Conservation (phyloP, 1,140 invertebrate species). For the Micrasema longulum region DNA sequence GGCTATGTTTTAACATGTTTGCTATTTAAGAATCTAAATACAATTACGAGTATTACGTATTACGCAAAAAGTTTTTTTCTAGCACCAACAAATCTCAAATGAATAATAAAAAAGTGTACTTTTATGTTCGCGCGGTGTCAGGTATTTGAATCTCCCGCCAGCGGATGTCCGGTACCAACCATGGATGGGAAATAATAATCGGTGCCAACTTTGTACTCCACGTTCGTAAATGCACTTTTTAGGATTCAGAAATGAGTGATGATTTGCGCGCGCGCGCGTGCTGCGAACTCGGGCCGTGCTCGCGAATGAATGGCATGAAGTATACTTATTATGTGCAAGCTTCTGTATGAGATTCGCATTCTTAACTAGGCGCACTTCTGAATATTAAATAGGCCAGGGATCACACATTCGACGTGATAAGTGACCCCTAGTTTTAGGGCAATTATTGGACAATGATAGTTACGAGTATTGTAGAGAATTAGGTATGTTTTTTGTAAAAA, state of each 20-base stretch:
- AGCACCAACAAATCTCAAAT: no score
- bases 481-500: no score
- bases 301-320: constrained; percentile 27
- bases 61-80: no score
- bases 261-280: constrained; percentile 25
- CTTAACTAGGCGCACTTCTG: constrained; percentile 4
- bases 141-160: constrained; percentile 26
- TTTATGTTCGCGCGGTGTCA: constrained; percentile 30
- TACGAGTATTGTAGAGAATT: no score
- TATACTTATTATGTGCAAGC: constrained; percentile 8
- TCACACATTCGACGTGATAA: constrained; percentile 6
- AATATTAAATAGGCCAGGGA: constrained; percentile 29
- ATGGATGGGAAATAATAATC: no score
- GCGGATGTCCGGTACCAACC: constrained; percentile 26
- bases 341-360: constrained; percentile 15
- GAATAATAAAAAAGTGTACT: constrained; percentile 18
- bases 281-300: constrained; percentile 29
- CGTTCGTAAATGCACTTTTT: constrained; percentile 36
- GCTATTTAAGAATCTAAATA: no score
- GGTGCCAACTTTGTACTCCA: constrained; percentile 1
- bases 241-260: constrained; percentile 17
- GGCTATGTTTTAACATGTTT: no score
- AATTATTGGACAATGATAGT: no score
- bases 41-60: no score
- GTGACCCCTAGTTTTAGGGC: constrained; percentile 8